A percentile compares a stretch with the other conserved stretches of the same genome.
Evolutionary conservation across 2,113 vertebrate genomes (phyloP).

Genomic region (Alosa alosa): DNA sequence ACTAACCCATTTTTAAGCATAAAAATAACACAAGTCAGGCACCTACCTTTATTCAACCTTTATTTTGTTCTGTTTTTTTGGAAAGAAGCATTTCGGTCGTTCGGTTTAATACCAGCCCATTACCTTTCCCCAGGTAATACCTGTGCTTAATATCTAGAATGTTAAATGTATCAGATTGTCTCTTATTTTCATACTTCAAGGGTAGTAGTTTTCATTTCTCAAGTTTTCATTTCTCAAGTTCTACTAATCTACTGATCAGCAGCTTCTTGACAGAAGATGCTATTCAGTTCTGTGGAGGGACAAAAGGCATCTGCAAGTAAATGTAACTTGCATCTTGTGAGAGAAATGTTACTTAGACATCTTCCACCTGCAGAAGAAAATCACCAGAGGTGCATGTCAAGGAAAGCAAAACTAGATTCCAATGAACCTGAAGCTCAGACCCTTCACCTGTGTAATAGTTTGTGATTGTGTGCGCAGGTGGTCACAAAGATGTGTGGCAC

Average conservation of each 20-base stretch:
- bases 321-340: too few species aligned
- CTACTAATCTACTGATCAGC: too few species aligned
- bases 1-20: neutral
- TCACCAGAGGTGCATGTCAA: neutral
- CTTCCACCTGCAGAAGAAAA: neutral
- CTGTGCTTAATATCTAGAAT: neutral
- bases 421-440: neutral
- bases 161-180: neutral
- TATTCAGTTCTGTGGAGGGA: neutral
- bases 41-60: neutral
- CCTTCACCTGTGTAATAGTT: neutral
- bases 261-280: neutral
- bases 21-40: neutral
- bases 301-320: neutral
- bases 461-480: slow-evolving; percentile 23
- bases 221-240: neutral
- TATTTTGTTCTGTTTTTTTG: neutral
- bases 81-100: neutral
- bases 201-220: neutral
- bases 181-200: neutral
- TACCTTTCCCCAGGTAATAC: neutral
- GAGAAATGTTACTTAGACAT: neutral
- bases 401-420: too few species aligned
- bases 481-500: slow-evolving; percentile 21
- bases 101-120: neutral